Conservation (phyloP, 1,140 invertebrate genomes). For the Acromyrmex echinatior region DNA sequence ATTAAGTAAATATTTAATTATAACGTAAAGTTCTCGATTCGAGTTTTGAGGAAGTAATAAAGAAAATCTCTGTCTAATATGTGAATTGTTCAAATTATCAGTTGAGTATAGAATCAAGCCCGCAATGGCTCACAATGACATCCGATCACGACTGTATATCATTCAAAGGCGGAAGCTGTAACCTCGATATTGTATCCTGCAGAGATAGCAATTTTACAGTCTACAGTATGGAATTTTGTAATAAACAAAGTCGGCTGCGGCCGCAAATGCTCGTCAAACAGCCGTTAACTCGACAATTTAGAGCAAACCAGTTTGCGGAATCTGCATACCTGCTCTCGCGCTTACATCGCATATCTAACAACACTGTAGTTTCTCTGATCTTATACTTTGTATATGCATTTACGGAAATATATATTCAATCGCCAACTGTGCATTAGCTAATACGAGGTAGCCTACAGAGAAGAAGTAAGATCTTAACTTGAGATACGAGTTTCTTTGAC, state of each 20-base stretch:
- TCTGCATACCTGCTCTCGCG: constrained; percentile 35
- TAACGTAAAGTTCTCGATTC: not conserved
- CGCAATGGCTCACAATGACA: constrained; percentile 14
- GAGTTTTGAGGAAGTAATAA: constrained; percentile 15
- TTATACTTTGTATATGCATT: constrained; percentile 10
- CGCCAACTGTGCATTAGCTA: constrained; percentile 11
- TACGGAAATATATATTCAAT: constrained; percentile 50
- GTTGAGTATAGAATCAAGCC: not conserved
- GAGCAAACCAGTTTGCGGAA: constrained; percentile 50
- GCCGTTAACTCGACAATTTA: constrained; percentile 46
- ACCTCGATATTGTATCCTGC: constrained; percentile 61
- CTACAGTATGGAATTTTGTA: constrained; percentile 23
- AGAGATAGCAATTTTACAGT: constrained; percentile 37
- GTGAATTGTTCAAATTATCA: constrained; percentile 4
- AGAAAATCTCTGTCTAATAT: constrained; percentile 14
- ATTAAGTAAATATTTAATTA: not conserved
- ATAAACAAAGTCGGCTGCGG: constrained; percentile 41
- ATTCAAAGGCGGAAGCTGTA: constrained; percentile 50
- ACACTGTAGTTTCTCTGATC: not conserved
- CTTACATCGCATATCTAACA: constrained; percentile 3
- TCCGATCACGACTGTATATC: constrained; percentile 29
- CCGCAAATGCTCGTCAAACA: constrained; percentile 23
- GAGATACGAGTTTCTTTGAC: constrained; percentile 22
- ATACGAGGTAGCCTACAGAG: not conserved
- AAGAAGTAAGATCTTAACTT: constrained; percentile 15